Evolutionary conservation across 1,140 invertebrate genomes (phyloP), one percentile per base, ranked within the genome.

Genomic region (Daktulosphaira vitifoliae): DNA sequence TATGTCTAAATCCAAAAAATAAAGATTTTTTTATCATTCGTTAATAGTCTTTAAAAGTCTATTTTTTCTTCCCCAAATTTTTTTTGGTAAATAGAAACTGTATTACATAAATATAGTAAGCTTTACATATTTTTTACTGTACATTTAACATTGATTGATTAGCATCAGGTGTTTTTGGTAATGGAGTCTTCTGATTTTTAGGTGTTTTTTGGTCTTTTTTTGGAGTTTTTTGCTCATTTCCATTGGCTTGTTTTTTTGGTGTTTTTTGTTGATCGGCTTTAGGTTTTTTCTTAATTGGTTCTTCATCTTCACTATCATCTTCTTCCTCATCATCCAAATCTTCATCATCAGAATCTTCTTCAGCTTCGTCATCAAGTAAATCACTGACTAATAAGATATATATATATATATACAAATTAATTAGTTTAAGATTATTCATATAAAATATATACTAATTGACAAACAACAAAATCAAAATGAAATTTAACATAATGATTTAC

Each of bases 291-390:
- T 39, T 20, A 1, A 42, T n/a, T 26, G 78, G 77, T 29, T 76
- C 74, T 76, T 68, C 65, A 73, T 73, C 25, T 26, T n/a, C 48
- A n/a, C 66, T 56, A 50, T 68, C 70, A 38, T 74, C 59, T 33
- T 68, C 52, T 64, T 73, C 70, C 46, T 69, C 33, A 44, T 56
- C 71, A 1, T 72, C 73, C 53, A 74, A 71, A 52, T 74, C 75
- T 3, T 76, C 75, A 50, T 62, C 46, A 2, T 70, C 67, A 11
- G 69, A 56, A 1, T 69, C 69, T 25, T 68, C 62, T 2, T 42
- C 38, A 22, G 38, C 67, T 38, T 70, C 66, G 13, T 65, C 65
- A 37, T 66, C 65, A 16, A 65, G 38, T 9, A 71, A 68, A 49
- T 68, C 67, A 44, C 68, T 68, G 33, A 67, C 56, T 67, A 11